phyloP scores from a whole-genome alignment of 2,888 invertebrate species.

The Polyploca ridens region DNA sequence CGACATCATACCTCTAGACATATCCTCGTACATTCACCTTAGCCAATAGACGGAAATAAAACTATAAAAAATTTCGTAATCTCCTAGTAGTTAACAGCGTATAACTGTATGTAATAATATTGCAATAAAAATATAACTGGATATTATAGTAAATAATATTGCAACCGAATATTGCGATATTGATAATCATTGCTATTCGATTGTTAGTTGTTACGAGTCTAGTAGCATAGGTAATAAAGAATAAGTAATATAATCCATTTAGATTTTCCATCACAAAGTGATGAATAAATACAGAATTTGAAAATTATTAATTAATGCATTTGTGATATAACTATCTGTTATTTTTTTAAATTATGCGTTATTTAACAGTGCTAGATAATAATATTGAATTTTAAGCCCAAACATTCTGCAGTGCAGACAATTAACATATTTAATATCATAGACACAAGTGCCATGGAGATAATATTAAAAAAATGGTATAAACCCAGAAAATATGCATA shows the following conservation, averaged over 20 bases:
- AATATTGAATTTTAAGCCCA: too few relatives aligned
- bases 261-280: too few relatives aligned
- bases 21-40: slow-evolving; percentile 33
- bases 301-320: too few relatives aligned
- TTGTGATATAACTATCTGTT: too few relatives aligned
- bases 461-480: background rate
- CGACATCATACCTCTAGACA: background rate
- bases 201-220: too few relatives aligned
- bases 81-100: slow-evolving; percentile 17
- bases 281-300: too few relatives aligned
- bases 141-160: background rate
- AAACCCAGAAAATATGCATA: background rate
- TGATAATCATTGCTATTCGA: background rate
- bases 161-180: too few relatives aligned
- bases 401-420: too few relatives aligned
- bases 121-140: background rate
- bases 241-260: too few relatives aligned
- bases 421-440: background rate
- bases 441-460: background rate
- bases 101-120: slow-evolving; percentile 27
- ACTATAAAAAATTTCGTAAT: slow-evolving; percentile 29
- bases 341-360: too few relatives aligned
- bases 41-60: slow-evolving; percentile 30
- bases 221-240: too few relatives aligned
- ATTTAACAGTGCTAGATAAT: too few relatives aligned